phyloP scores from a whole-genome alignment of 2,797 vertebrate species.

The Carapus acus region DNA sequence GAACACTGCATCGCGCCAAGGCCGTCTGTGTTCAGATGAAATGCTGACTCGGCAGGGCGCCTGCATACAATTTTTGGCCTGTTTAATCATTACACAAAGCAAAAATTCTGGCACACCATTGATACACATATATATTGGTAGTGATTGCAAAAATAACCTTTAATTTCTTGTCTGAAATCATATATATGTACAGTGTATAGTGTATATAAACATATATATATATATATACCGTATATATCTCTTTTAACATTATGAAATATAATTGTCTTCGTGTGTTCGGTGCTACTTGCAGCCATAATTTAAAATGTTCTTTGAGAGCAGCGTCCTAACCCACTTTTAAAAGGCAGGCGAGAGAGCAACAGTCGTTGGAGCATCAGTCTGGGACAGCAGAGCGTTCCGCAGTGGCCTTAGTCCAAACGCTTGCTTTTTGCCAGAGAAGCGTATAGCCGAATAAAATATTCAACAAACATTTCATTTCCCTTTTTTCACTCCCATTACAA shows the following conservation, averaged over 20 bases:
- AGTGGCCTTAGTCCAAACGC: constrained; percentile 31
- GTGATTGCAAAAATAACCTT: constrained; percentile 55
- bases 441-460: constrained; percentile 27
- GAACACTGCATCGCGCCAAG: constrained; percentile 55
- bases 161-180: constrained; percentile 48
- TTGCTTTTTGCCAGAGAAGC: constrained; percentile 16
- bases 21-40: constrained; percentile 54
- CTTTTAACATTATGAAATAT: no score
- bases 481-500: constrained; percentile 8
- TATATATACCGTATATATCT: no score
- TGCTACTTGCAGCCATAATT: constrained; percentile 24
- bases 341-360: constrained; percentile 10
- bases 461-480: constrained; percentile 7
- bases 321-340: constrained; percentile 18
- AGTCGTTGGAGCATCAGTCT: constrained; percentile 16
- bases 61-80: constrained; percentile 40
- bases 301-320: constrained; percentile 33
- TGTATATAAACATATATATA: constrained; percentile 21
- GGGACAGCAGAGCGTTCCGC: constrained; percentile 23
- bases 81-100: constrained; percentile 30
- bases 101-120: constrained; percentile 1
- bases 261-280: constrained; percentile 12
- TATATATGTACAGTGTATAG: constrained; percentile 48
- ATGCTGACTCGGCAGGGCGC: constrained; percentile 32
- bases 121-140: constrained; percentile 10